These are phyloP conservation scores for Platyura marginata DNA, from an alignment of 1,140 invertebrate genomes.

Conservation along the genomic window DNA sequence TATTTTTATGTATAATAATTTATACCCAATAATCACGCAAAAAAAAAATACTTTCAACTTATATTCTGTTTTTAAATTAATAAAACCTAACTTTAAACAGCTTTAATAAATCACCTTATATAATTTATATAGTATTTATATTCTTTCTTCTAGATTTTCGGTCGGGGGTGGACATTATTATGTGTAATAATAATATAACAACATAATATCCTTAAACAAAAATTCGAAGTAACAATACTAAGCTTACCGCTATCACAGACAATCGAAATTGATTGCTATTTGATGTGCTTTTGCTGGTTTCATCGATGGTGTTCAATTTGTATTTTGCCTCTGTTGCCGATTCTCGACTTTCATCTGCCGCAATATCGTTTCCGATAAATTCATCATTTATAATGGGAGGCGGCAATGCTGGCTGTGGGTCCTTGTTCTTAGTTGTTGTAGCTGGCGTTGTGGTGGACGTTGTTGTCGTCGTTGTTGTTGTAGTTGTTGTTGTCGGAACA, in stretches of 20 bases:
- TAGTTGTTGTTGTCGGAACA: constrained; percentile 55
- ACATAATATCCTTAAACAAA: neutral
- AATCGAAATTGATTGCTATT: neutral
- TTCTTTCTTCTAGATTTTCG: neutral
- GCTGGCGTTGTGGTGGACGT: constrained; percentile 35
- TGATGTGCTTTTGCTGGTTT: neutral
- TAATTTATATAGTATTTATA: neutral
- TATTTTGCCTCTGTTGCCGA: neutral
- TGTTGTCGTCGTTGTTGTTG: constrained; percentile 48
- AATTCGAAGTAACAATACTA: neutral
- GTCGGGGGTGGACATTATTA: too few relatives aligned
- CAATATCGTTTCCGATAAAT: neutral
- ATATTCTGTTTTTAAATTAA: neutral
- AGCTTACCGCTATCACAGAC: neutral
- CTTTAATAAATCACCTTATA: neutral
- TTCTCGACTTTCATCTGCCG: constrained; percentile 23
- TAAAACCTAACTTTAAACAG: neutral
- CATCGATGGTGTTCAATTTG: neutral
- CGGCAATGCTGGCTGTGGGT: constrained; percentile 8
- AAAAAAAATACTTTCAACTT: too few relatives aligned
- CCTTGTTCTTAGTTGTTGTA: constrained; percentile 22
- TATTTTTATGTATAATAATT: too few relatives aligned
- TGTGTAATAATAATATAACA: too few relatives aligned
- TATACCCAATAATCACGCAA: too few relatives aligned
- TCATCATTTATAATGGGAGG: neutral